Base-by-base conservation (phyloP, 2,888 invertebrate genomes). In the Polydesmus complanatus region DNA sequence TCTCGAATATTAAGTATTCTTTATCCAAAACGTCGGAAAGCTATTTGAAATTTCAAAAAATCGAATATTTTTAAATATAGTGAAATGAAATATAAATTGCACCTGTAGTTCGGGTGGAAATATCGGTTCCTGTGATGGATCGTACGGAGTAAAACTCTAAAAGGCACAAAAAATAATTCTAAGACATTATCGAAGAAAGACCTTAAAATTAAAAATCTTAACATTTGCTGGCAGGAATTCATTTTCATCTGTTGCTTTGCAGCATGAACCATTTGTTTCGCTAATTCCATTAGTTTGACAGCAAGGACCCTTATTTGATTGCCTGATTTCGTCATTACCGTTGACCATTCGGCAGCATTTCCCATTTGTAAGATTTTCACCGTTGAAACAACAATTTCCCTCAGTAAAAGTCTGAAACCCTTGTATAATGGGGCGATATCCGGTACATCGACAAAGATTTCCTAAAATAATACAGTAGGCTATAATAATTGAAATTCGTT, bases 401-500 rank as follows among this genome's bases (percentile, higher is more conserved):
- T 58, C 55, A 19, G 67, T 66, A 67, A 93, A 90, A 0, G 88
- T 86, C 75, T 83, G 85, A 68, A 86, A 91, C 0, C 90, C 92
- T 73, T 94, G 92, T 55, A 94, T 81, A 62, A 95, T 95, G 0
- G 95, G 88, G 66, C 95, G 80, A 69, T 95, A 95, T 0, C 95
- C 95, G 0, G 95, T 95, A 72, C 95, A 95, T 63, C 95, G 81
- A 68, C 94, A 95, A 11, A 95, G 77, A 68, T 82, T 82, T n/a
- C 81, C 81, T 79, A 67, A 26, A 68, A 60, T 21, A 56, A 48
- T 27, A 51, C 8, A 27, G 11, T 48, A 48, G 23, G 19, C n/a
- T n/a, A n/a, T n/a, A n/a, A n/a, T n/a, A n/a, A n/a, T n/a, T n/a
- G n/a, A n/a, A n/a, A n/a, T n/a, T n/a, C n/a, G n/a, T n/a, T n/a